phyloP scores from a whole-genome alignment of 2,113 vertebrate genomes.

The Apteryx mantelli region DNA sequence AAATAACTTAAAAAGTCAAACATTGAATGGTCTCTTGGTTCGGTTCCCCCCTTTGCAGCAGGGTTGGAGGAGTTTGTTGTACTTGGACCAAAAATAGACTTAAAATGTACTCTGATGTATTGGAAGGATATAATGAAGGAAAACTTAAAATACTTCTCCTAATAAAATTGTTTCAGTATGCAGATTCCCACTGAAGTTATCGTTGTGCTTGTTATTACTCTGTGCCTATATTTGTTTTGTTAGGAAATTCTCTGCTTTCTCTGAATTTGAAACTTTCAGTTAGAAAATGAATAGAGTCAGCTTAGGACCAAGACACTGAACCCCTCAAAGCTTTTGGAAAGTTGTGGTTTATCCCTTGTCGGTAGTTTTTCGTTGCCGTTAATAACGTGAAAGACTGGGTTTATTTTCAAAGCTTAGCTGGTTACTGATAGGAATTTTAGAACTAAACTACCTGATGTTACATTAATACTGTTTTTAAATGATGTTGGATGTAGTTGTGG shows the following conservation, averaged over 20 bases:
- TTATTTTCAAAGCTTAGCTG: conserved; percentile 10
- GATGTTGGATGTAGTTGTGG: neutral
- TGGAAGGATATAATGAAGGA: neutral
- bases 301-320: neutral
- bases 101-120: neutral
- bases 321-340: neutral
- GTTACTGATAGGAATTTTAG: neutral
- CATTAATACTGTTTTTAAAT: neutral
- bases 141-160: neutral
- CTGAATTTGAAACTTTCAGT: neutral
- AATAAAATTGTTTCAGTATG: neutral
- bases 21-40: neutral
- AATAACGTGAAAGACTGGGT: neutral
- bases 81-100: neutral
- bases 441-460: neutral
- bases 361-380: neutral
- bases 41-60: neutral
- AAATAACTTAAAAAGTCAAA: neutral
- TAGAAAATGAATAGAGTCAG: neutral
- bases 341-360: neutral
- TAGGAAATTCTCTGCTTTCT: neutral
- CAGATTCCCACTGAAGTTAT: neutral
- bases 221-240: neutral
- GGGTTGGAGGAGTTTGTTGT: neutral
- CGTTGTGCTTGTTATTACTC: neutral